phyloP scores from a whole-genome alignment of 2,888 invertebrate genomes.

The Brachypalpus laphriformis region DNA sequence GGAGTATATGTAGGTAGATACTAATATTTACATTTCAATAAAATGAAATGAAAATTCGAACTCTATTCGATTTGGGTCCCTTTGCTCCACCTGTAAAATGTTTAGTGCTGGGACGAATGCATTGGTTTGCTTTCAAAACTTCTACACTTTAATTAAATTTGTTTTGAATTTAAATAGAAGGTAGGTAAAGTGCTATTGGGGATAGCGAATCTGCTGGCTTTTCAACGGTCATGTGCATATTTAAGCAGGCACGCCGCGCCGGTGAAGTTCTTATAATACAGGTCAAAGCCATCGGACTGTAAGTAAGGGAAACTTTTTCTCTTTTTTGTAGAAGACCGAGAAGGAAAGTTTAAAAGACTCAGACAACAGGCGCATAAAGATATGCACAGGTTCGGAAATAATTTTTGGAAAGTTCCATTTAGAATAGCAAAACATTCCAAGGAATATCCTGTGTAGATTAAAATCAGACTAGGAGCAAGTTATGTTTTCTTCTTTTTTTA shows the following conservation, averaged over 20 bases:
- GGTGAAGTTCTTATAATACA: constrained; percentile 36
- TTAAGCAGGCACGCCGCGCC: neutral
- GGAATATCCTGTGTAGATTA: constrained; percentile 17
- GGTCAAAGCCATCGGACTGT: constrained; percentile 32
- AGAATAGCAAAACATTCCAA: constrained; percentile 21
- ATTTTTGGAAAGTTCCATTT: constrained; percentile 27
- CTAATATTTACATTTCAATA: constrained; percentile 69
- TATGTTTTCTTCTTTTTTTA: neutral
- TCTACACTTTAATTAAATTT: constrained; percentile 69
- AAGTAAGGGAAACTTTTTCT: constrained; percentile 7
- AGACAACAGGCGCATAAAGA: neutral
- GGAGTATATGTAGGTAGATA: constrained; percentile 30
- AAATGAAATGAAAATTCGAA: constrained; percentile 67
- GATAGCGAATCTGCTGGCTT: neutral
- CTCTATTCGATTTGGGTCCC: constrained; percentile 53
- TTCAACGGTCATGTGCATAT: neutral
- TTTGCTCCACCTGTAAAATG: constrained; percentile 25
- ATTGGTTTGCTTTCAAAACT: constrained; percentile 43
- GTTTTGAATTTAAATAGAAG: constrained; percentile 41
- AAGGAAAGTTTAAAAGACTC: constrained; percentile 1
- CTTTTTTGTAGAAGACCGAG: neutral
- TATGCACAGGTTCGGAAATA: constrained; percentile 15
- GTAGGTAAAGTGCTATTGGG: neutral
- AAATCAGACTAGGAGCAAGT: constrained; percentile 15
- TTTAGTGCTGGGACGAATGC: neutral